These are phyloP conservation scores for Itoplectis maculator DNA, from an alignment of 2,888 invertebrate species.

Conservation along the genomic window DNA sequence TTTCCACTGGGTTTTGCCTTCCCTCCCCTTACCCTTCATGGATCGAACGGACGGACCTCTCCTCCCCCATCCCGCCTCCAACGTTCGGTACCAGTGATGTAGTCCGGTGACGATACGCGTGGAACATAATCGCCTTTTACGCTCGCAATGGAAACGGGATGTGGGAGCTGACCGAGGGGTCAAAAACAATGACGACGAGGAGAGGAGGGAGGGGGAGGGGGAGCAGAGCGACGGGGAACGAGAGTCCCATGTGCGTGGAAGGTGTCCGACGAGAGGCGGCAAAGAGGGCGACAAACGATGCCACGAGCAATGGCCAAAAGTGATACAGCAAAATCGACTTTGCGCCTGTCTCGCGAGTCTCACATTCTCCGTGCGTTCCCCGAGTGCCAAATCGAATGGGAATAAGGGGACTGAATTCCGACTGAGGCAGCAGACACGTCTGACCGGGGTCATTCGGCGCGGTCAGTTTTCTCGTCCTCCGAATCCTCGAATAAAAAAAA, in stretches of 20 bases:
- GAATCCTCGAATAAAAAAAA: neutral
- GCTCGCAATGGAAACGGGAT: conserved; percentile 70
- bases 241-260: conserved; percentile 63
- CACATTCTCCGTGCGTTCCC: neutral
- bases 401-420: neutral
- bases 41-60: conserved; percentile 22
- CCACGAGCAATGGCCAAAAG: neutral
- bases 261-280: conserved; percentile 37
- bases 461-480: neutral
- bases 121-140: conserved; percentile 47
- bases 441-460: neutral
- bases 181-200: conserved; percentile 38
- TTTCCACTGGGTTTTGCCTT: conserved; percentile 53
- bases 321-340: conserved; percentile 39
- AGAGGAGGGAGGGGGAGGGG: conserved; percentile 40
- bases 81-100: neutral
- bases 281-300: conserved; percentile 17
- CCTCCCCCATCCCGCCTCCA: too few relatives aligned
- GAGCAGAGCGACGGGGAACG: conserved; percentile 9
- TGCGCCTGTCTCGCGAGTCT: conserved; percentile 20
- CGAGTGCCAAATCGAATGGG: conserved; percentile 10
- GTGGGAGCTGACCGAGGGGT: conserved; percentile 28
- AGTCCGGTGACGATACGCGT: conserved; percentile 10
- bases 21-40: too few relatives aligned
- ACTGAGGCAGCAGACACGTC: neutral